These are phyloP conservation scores for Drosophila arizonae DNA, from an alignment of 1,140 invertebrate species.

Conservation along the genomic window DNA sequence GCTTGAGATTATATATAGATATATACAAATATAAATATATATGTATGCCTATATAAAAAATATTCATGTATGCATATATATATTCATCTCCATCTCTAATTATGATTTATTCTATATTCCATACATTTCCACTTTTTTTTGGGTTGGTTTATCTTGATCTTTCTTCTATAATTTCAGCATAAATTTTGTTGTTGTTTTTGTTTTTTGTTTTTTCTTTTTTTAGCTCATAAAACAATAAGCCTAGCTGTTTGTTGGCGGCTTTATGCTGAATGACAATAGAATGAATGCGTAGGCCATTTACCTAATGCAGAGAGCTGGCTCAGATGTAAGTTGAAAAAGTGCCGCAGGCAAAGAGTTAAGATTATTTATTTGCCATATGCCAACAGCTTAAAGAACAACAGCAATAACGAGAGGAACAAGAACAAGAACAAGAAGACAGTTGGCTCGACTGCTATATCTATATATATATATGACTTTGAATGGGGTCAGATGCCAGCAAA, in stretches of 20 bases:
- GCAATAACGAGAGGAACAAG: not conserved
- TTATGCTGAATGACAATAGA: slow-evolving; percentile 21
- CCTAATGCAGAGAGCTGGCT: slow-evolving; percentile 16
- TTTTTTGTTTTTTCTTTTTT: too few species aligned
- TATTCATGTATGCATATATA: too few species aligned
- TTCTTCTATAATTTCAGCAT: not conserved
- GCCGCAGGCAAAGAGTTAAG: slow-evolving; percentile 5
- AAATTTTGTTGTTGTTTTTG: not conserved
- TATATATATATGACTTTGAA: slow-evolving; percentile 19
- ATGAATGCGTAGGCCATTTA: slow-evolving; percentile 31
- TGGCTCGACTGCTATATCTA: not conserved
- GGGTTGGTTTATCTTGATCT: not conserved
- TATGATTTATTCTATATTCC: not conserved
- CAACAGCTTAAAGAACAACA: slow-evolving; percentile 27
- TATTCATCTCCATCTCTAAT: not conserved
- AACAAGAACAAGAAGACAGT: slow-evolving; percentile 6
- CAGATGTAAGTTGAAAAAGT: slow-evolving; percentile 25
- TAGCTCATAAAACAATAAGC: not conserved
- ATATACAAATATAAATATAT: too few species aligned
- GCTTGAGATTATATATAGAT: too few species aligned
- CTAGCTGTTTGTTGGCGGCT: slow-evolving; percentile 1
- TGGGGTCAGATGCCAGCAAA: slow-evolving; percentile 53
- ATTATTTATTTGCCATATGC: slow-evolving; percentile 42
- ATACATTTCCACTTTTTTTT: not conserved
- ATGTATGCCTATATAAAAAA: too few species aligned